phyloP scores from a whole-genome alignment of 2,888 invertebrate genomes.

The Anorthoa munda region DNA sequence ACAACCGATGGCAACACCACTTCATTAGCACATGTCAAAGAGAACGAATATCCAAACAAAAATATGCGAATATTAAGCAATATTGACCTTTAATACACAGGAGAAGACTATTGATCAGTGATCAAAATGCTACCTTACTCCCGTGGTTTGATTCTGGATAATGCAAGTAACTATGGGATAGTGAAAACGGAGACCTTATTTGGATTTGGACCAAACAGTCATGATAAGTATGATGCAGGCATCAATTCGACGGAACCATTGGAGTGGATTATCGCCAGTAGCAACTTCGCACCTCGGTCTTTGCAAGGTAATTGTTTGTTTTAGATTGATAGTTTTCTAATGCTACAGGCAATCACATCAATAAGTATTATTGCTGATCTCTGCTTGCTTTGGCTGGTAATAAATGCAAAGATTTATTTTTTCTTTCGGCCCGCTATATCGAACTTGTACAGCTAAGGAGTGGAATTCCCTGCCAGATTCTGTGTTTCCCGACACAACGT shows the following conservation, averaged over 20 bases:
- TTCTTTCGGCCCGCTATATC: too few relatives aligned
- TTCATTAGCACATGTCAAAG: slow-evolving; percentile 39
- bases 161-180: slow-evolving; percentile 80
- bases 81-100: slow-evolving; percentile 36
- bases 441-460: too few relatives aligned
- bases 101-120: not conserved
- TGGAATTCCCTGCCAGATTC: too few relatives aligned
- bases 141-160: slow-evolving; percentile 78
- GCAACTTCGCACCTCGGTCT: slow-evolving; percentile 76
- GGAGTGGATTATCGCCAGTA: slow-evolving; percentile 79
- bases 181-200: slow-evolving; percentile 83
- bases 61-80: slow-evolving; percentile 31
- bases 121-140: slow-evolving; percentile 81
- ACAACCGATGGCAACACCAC: slow-evolving; percentile 49
- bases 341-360: not conserved
- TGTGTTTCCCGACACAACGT: too few relatives aligned
- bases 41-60: not conserved
- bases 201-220: slow-evolving; percentile 74
- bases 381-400: not conserved
- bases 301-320: slow-evolving; percentile 74
- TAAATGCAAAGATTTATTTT: not conserved
- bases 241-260: slow-evolving; percentile 76
- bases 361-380: fast-evolving
- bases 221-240: slow-evolving; percentile 70
- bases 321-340: slow-evolving; percentile 6